phyloP scores from a whole-genome alignment of 2,797 vertebrate genomes.

The Lemur catta region DNA sequence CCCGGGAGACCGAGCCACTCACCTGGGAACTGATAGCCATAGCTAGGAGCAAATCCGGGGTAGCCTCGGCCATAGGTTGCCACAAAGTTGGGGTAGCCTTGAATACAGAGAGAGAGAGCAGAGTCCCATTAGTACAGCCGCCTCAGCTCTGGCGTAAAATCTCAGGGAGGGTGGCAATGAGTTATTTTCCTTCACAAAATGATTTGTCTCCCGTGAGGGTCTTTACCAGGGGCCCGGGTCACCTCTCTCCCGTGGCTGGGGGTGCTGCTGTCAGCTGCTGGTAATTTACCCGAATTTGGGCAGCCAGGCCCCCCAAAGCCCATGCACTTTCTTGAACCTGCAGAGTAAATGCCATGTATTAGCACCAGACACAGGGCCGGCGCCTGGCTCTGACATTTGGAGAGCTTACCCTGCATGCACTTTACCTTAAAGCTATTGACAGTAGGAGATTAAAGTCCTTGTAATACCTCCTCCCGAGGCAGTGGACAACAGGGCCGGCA shows the following conservation, averaged over 20 bases:
- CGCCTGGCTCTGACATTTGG: conserved; percentile 90
- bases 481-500: conserved; percentile 72
- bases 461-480: conserved; percentile 82
- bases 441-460: conserved; percentile 88
- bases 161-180: not conserved
- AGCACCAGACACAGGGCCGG: conserved; percentile 85
- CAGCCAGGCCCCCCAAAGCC: conserved; percentile 77
- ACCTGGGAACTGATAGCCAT: conserved; percentile 99
- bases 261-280: conserved; percentile 62
- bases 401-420: conserved; percentile 90
- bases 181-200: not conserved
- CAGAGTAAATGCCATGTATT: conserved; percentile 89
- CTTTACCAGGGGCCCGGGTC: not conserved
- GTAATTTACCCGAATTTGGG: conserved; percentile 83
- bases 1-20: conserved; percentile 78
- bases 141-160: not conserved
- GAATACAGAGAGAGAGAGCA: conserved; percentile 71
- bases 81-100: conserved; percentile 99
- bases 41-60: conserved; percentile 98
- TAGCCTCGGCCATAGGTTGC: conserved; percentile 98
- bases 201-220: not conserved
- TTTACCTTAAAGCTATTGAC: conserved; percentile 90
- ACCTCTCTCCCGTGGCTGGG: not conserved
- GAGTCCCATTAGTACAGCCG: not conserved
- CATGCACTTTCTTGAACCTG: conserved; percentile 80